Base-by-base conservation (phyloP, 1,140 invertebrate species). In the Oreohelix idahoensis region DNA sequence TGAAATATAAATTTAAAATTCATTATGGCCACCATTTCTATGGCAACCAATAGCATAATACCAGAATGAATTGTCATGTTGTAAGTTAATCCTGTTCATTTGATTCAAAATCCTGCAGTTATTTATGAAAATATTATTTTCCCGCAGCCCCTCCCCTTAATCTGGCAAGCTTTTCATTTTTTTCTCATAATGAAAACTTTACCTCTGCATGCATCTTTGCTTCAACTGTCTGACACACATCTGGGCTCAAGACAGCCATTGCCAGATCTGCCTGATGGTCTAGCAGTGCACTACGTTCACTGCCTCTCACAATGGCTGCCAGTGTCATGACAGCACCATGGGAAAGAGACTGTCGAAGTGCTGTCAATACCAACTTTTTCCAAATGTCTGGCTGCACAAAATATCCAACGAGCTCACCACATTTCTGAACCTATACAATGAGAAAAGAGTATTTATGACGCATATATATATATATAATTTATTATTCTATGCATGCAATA, bases 391-490 rank as follows among this genome's bases (percentile, higher is more conserved):
- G 87, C 39, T 88, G 77, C 8, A 96, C 94, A 93, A 96, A 96
- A 88, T 95, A 96, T 32, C 95, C 96, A 83, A 96, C 94, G 15
- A 96, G 93, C 88, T 95, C 94, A 13, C 95, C 94, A 36, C 95
- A 94, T 78, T 91, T 92, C 78, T 94, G 90, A 71, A 94, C 90
- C 94, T 94, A 76, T 36, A 87, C 87, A 71, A 77, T 80, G 63
- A 75, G 20, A 49, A 29, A 0, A 0, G 26, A 5, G 13, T 13
- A 36, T 39, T 49, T 79, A 66, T n/a, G 42, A 76, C 32, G 8
- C 17, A 49, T 49, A 49, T 49, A 49, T 17, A 49, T 17, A 49
- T 17, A 17, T 49, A 49, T 49, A 49, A n/a, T n/a, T n/a, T n/a
- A n/a, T n/a, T n/a, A n/a, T n/a, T n/a, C n/a, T n/a, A n/a, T n/a